phyloP scores from a whole-genome alignment of 2,888 invertebrate genomes.

The Acleris cristana region DNA sequence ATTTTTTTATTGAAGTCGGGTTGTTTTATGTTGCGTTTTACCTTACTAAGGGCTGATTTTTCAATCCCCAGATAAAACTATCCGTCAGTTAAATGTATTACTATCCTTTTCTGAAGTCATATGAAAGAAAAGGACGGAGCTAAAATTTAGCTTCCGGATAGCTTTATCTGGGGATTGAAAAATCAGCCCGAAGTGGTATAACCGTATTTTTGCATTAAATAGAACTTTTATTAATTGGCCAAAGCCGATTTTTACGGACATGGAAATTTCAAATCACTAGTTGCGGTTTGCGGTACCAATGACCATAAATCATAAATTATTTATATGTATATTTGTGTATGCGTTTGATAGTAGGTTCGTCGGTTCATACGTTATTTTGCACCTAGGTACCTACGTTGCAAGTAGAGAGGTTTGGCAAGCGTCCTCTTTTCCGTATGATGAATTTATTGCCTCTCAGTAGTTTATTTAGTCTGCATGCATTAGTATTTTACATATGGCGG shows the following conservation, averaged over 20 bases:
- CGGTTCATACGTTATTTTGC: neutral
- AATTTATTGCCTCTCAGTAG: constrained; percentile 51
- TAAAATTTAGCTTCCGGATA: too few species aligned
- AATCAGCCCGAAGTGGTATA: too few species aligned
- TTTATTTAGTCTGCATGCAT: constrained; percentile 40
- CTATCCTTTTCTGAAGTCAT: too few species aligned
- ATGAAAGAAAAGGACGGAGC: too few species aligned
- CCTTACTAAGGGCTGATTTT: too few species aligned
- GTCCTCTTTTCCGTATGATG: constrained; percentile 47
- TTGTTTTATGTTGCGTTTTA: neutral
- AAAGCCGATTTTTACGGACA: neutral
- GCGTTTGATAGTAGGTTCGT: neutral
- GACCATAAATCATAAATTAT: neutral
- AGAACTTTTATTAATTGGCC: neutral
- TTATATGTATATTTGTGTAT: neutral
- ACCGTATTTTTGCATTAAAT: too few species aligned
- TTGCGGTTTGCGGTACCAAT: neutral
- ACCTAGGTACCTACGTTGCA: constrained; percentile 15
- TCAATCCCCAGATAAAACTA: too few species aligned
- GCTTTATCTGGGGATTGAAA: too few species aligned
- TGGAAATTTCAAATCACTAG: constrained; percentile 1
- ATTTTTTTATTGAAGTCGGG: too few species aligned
- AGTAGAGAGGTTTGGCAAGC: constrained; percentile 50
- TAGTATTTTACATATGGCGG: neutral
- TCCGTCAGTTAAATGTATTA: too few species aligned